Base-by-base conservation (phyloP, 2,113 vertebrate genomes). In the Phylloscopus trochiloides region DNA sequence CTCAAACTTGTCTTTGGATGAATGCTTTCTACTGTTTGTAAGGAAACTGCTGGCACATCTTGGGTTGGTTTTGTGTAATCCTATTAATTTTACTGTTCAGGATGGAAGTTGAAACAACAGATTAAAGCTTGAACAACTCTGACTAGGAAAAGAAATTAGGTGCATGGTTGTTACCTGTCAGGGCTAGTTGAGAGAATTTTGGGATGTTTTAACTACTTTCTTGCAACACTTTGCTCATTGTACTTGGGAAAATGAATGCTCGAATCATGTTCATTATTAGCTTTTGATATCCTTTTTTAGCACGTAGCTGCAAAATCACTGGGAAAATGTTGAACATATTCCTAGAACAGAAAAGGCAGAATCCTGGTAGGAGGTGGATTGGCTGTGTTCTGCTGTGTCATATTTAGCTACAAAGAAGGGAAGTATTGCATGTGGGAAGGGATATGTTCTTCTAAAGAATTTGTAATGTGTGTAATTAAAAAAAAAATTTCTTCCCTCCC, bases 341-440 rank as follows among this genome's bases (percentile, higher is more conserved):
- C 74, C 57, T 94, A 48, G 31, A 73, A 72, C 31, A 92, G 75
- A 71, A 83, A 80, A 90, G 59, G 55, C 75, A 88, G 62, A 76
- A 67, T 91, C 55, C 32, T 83, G 43, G 75, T 82, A 83, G 92
- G 88, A 92, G 90, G 50, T 77, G 45, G 38, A 15, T 94, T 83
- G 71, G 24, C 43, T 95, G 22, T 73, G 42, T 94, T 96, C n/a
- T 92, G 68, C 86, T 94, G 54, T 94, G 91, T 96, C 91, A 55
- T 88, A 40, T 90, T 88, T 94, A 75, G 59, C 79, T 86, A 38
- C 75, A 47, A 66, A 62, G 66, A 57, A 75, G 45, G 75, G 29
- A 88, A 92, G 42, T 40, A 25, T 11, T 83, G 47, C 51, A 14
- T 50, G 38, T 92, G 88, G 83, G 65, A 32, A 75, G 78, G 71